Base-by-base conservation (phyloP, 2,113 vertebrate species). In the Fulica atra region DNA sequence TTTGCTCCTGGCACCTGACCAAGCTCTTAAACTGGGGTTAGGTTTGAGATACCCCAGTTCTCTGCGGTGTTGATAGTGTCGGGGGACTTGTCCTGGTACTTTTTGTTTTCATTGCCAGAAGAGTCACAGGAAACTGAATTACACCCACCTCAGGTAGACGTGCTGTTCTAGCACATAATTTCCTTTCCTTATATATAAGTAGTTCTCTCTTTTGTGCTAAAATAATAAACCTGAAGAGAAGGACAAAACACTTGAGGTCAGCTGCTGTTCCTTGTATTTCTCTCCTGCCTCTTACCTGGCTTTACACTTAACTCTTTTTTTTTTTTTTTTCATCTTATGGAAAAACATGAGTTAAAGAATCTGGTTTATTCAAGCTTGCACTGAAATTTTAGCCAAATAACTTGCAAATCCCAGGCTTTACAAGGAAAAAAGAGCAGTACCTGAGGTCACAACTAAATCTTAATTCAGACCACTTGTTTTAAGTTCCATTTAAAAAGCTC, bases 391-490 rank as follows among this genome's bases (percentile, higher is more conserved):
- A 91, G 78, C 84, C 82, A 97, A 97, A 93, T 79, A 96, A 83
- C 44, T 96, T 84, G 82, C 72, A 96, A 89, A 91, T 97, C 73
- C 77, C 44, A 74, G 69, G 36, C 44, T 92, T 96, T 86, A 77
- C 84, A 96, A 95, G 89, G 64, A 86, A 93, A 46, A 97, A 96
- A 38, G 54, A 91, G 68, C 90, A 94, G 72, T 95, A 96, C 79
- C 83, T 86, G 79, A 93, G 72, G 94, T 98, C 84, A 97, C 88
- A 94, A 83, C 57, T 95, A 71, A 97, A 97, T 36, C 54, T 81
- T 96, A 97, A 97, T 97, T 97, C 96, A 97, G 86, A 97, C 95
- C 93, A 95, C 74, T 98, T 97, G 94, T 92, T 96, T 96, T 94
- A 93, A 97, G 56, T 33, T 97, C 71, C 78, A 76, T 93, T 98